phyloP scores from a whole-genome alignment of 2,888 invertebrate genomes.

The Machimus atricapillus region DNA sequence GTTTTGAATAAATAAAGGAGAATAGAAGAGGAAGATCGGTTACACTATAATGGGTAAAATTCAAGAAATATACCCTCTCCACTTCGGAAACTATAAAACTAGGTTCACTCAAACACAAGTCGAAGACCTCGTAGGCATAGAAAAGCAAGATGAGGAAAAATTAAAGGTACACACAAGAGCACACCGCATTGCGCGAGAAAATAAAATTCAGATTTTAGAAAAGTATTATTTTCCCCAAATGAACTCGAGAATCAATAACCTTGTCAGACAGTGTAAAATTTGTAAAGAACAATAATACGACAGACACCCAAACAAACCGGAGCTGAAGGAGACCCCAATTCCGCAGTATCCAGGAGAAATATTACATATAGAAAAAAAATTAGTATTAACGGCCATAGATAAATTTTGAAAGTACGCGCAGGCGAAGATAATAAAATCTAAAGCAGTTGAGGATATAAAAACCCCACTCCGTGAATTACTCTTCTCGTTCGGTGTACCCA shows the following conservation, averaged over 20 bases:
- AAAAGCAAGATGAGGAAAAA: too few species aligned
- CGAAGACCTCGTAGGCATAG: too few species aligned
- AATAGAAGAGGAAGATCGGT: too few species aligned
- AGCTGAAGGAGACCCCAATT: neutral
- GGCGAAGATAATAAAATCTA: too few species aligned
- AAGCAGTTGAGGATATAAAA: too few species aligned
- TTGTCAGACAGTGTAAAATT: constrained; percentile 1
- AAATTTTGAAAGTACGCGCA: too few species aligned
- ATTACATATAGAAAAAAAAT: neutral
- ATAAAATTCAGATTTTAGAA: constrained; percentile 32
- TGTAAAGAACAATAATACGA: constrained; percentile 23
- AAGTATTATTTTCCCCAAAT: constrained; percentile 41
- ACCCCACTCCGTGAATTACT: too few species aligned
- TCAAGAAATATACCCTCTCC: neutral
- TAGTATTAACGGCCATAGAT: too few species aligned
- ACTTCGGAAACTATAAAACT: too few species aligned
- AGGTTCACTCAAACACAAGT: too few species aligned
- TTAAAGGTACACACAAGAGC: constrained; percentile 22
- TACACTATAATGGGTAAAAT: neutral
- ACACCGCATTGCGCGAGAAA: constrained; percentile 17
- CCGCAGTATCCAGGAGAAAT: neutral
- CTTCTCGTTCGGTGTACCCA: too few species aligned
- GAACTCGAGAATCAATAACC: constrained; percentile 1
- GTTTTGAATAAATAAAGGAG: too few species aligned
- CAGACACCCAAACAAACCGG: neutral